These are phyloP conservation scores for Pelusios castaneus DNA, from an alignment of 2,113 vertebrate genomes.

Conservation along the genomic window DNA sequence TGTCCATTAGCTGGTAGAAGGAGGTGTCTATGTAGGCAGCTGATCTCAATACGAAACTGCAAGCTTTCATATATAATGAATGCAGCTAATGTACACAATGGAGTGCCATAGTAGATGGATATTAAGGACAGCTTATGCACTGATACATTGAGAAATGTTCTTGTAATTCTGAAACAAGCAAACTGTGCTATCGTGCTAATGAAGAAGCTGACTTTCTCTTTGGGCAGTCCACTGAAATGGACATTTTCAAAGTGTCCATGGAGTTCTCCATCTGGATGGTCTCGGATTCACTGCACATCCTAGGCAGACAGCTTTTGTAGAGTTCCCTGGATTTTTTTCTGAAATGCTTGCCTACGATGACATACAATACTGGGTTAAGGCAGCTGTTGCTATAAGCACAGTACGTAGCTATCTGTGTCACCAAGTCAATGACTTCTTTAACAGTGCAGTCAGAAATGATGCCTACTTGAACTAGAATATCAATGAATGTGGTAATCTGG, in stretches of 20 bases:
- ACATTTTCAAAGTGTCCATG: constrained; percentile 73
- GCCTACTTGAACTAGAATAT: constrained; percentile 66
- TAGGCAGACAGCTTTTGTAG: constrained; percentile 56
- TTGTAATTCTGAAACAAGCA: background rate
- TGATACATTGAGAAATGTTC: background rate
- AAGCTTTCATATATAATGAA: background rate
- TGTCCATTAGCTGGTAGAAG: background rate
- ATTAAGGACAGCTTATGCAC: background rate
- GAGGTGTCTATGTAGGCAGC: background rate
- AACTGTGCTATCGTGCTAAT: background rate
- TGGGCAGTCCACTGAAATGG: constrained; percentile 67
- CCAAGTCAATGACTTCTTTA: constrained; percentile 58
- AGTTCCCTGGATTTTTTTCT: constrained; percentile 89
- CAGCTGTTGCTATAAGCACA: constrained; percentile 92
- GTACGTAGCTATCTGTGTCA: constrained; percentile 84
- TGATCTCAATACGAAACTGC: too few relatives aligned
- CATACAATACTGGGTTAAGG: constrained; percentile 93
- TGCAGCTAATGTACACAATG: background rate
- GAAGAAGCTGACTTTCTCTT: constrained; percentile 42
- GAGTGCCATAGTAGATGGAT: background rate
- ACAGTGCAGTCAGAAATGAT: constrained; percentile 72
- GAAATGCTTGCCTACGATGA: constrained; percentile 95
- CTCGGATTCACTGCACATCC: constrained; percentile 18
- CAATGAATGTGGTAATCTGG: constrained; percentile 81
- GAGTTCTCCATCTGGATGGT: constrained; percentile 62